Evolutionary conservation across 2,888 invertebrate genomes (phyloP).

Genomic region (Hydropsyche betteni): DNA sequence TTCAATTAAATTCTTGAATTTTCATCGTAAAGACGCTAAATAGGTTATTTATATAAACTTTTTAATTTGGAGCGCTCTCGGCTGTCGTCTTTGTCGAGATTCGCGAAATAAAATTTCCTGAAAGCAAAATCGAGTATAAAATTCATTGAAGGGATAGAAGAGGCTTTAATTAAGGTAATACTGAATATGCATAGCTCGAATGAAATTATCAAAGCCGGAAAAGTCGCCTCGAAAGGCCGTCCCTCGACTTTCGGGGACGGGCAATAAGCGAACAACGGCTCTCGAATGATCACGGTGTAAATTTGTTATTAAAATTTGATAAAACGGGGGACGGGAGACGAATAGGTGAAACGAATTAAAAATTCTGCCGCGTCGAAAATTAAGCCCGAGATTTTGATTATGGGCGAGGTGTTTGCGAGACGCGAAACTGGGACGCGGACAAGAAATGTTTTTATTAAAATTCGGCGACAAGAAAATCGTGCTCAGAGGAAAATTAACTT

Average conservation of each 20-base stretch:
- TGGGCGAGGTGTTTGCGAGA: conserved; percentile 22
- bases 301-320: conserved; percentile 30
- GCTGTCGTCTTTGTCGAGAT: too few relatives aligned
- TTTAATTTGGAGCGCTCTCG: too few relatives aligned
- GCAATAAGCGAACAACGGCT: conserved; percentile 1
- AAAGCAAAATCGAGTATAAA: too few relatives aligned
- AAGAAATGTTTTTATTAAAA: conserved; percentile 30
- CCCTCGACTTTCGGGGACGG: background rate
- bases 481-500: conserved; percentile 4
- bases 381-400: conserved; percentile 23
- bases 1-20: too few relatives aligned
- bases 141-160: background rate
- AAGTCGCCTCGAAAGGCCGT: conserved; percentile 7
- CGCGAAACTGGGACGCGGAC: background rate
- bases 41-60: too few relatives aligned
- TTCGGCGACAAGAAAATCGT: conserved; percentile 6
- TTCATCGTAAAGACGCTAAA: too few relatives aligned
- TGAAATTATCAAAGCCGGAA: conserved; percentile 17
- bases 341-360: conserved; percentile 29
- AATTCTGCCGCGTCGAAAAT: conserved; percentile 26
- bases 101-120: too few relatives aligned
- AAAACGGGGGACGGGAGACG: background rate
- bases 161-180: conserved; percentile 23
- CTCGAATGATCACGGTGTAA: background rate
- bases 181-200: conserved; percentile 23